Evolutionary conservation across 2,888 invertebrate genomes (phyloP), one percentile per base, ranked within the genome.

Genomic region (Tortricodes alternella): DNA sequence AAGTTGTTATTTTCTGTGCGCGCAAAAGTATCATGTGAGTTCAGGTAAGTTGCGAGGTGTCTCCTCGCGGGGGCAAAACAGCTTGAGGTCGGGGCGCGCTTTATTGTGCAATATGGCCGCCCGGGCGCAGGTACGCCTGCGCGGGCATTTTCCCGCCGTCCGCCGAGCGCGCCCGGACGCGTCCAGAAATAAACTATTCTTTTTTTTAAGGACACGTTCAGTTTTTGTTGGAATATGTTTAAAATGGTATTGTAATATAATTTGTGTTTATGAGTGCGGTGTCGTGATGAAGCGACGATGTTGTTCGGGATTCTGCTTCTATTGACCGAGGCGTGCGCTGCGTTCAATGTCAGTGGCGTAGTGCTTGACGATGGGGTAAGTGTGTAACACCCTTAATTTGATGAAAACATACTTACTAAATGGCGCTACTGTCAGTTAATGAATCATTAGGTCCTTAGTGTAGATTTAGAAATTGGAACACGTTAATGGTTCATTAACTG

Each of bases 81-180:
- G 44, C 57, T 46, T 44, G 62, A 78, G 77, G 78, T 78, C 76
- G 71, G 61, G 65, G 62, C 70, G 64, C 64, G 68, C 11, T 27
- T 13, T 49, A 80, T 88, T 88, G 86, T 77, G 89, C 85, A 87
- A 87, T 76, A 75, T 77, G 77, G 70, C 63, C 76, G 77, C 76
- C 78, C 73, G 76, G 70, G 71, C 70, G 65, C 63, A 58, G 73
- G 75, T 73, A 83, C 83, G 79, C 82, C 74, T 74, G 83, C 85
- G 80, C 78, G 60, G 62, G 73, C 87, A 86, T 84, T 86, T 86
- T 87, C 85, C 84, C 86, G 87, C 86, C 84, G 83, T 78, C 76
- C 85, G 71, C 71, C 73, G 77, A 71, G 66, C 72, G 79, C 74
- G 80, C 66, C 67, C 67, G 76, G 74, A 70, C 81, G 79, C 80